Base-by-base conservation (phyloP, 2,888 invertebrate species). In the Patella caerulea region DNA sequence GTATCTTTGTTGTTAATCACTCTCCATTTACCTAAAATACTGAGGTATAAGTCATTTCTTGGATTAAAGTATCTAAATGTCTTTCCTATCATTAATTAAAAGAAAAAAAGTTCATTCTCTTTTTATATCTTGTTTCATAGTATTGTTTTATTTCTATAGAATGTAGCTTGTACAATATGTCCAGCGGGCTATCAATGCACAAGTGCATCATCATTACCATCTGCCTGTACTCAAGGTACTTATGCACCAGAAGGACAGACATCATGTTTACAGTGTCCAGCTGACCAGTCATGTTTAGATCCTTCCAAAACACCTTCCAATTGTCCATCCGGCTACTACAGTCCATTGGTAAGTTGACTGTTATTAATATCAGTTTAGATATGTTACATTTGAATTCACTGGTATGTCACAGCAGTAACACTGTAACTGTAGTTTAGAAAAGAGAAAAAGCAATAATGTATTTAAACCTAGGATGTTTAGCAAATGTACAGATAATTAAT, bases 161-260 rank as follows among this genome's bases (percentile, higher is more conserved):
- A 81, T 14, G 78, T 76, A 19, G 74, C 81, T 7, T 91, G 91
- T 78, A 84, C 84, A 3, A 29, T 71, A 3, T 90, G 90, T 78
- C 90, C 90, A 12, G 89, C 89, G 29, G 90, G 91, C 0, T 87
- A 87, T 72, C 80, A 78, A 24, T 91, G 91, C 81, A 56, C 88
- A 2, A 77, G 80, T 3, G 82, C 81, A 15, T 74, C 73, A 2
- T 75, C 79, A 1, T 74, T 84, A 14, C 85, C 88, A 0, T 74
- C 80, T 5, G 78, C 82, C 19, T 90, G 90, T 83, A 73, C 81
- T 15, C 75, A 83, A 55, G 90, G 90, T 12, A 83, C 79, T 2
- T 89, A 87, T 80, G 85, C 88, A 2, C 54, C 80, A 19, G 83
- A 75, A 1, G 84, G 85, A 5, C 76, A 78, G 17, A 80, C 77